Conservation (phyloP, 2,888 invertebrate genomes). For the Caenorhabditis macrosperma region DNA sequence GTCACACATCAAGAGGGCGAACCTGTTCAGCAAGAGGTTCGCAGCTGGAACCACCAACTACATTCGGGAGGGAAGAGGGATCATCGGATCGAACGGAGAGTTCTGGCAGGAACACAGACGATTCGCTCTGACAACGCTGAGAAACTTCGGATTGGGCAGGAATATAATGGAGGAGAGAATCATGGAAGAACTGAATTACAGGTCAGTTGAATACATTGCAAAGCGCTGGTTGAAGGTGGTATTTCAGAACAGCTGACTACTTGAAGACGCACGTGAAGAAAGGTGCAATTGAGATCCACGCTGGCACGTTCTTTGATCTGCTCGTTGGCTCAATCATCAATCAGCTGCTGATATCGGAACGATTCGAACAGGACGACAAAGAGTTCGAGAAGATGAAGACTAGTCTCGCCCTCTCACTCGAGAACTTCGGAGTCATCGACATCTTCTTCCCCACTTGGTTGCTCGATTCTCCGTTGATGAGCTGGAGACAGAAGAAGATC, state of each 20-base stretch:
- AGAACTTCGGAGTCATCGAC: constrained; percentile 38
- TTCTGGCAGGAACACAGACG: constrained; percentile 54
- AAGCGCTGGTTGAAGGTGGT: constrained; percentile 18
- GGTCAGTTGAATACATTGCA: constrained; percentile 22
- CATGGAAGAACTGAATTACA: constrained; percentile 50
- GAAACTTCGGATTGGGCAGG: constrained; percentile 53
- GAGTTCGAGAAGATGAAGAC: constrained; percentile 35
- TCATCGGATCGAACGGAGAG: constrained; percentile 50
- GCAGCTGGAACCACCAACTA: constrained; percentile 24
- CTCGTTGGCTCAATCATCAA: constrained; percentile 61
- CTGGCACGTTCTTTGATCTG: constrained; percentile 48
- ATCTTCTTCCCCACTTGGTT: constrained; percentile 28
- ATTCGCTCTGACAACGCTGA: constrained; percentile 46
- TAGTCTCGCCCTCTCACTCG: constrained; percentile 7
- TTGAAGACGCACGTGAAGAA: constrained; percentile 23
- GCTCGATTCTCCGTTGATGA: constrained; percentile 32
- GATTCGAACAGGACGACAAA: constrained; percentile 44
- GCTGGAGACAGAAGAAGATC: constrained; percentile 34
- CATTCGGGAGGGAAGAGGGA: constrained; percentile 45
- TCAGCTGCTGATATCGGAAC: constrained; percentile 44
- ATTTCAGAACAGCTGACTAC: constrained; percentile 25
- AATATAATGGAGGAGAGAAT: constrained; percentile 57
- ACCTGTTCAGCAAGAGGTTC: constrained; percentile 36
- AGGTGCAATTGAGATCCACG: constrained; percentile 28
- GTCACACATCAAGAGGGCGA: constrained; percentile 41